Evolutionary conservation across 2,797 vertebrate genomes (phyloP).

Genomic region (Tachyglossus aculeatus): DNA sequence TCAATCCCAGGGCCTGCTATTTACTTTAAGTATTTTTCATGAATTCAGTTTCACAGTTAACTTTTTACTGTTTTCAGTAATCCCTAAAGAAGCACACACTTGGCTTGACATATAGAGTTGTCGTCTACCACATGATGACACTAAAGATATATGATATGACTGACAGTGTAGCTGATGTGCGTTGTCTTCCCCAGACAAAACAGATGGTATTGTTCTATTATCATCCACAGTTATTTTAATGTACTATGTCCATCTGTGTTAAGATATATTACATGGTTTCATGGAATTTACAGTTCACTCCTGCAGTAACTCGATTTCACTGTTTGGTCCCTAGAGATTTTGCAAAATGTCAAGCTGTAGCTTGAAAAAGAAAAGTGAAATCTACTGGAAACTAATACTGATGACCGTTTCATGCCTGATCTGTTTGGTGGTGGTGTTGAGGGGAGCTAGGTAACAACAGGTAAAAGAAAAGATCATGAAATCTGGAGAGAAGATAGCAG

Average conservation of each 20-base stretch:
- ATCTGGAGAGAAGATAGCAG: slow-evolving; percentile 48
- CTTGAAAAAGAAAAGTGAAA: slow-evolving; percentile 91
- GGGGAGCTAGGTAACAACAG: slow-evolving; percentile 77
- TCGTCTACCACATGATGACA: slow-evolving; percentile 93
- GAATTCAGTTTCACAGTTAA: slow-evolving; percentile 80
- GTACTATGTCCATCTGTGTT: slow-evolving; percentile 97
- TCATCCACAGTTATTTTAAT: slow-evolving; percentile 90
- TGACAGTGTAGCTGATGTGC: slow-evolving; percentile 92
- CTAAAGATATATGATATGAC: slow-evolving; percentile 97
- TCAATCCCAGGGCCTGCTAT: slow-evolving; percentile 42
- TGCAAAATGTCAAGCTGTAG: slow-evolving; percentile 97
- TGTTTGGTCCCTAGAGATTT: slow-evolving; percentile 91
- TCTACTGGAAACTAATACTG: slow-evolving; percentile 98
- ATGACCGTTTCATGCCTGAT: slow-evolving; percentile 91
- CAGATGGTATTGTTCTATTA: slow-evolving; percentile 98
- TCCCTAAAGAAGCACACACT: slow-evolving; percentile 88
- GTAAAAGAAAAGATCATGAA: slow-evolving; percentile 66
- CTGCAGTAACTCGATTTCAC: slow-evolving; percentile 98
- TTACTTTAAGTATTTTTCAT: slow-evolving; percentile 69
- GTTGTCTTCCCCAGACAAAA: slow-evolving; percentile 94
- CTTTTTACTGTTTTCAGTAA: slow-evolving; percentile 84
- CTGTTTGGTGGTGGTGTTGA: slow-evolving; percentile 78
- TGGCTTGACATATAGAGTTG: slow-evolving; percentile 97
- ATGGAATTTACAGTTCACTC: slow-evolving; percentile 99
- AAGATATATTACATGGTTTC: slow-evolving; percentile 99